Evolutionary conservation across 2,888 invertebrate genomes (phyloP), one percentile per base, ranked within the genome.

Genomic region (Syritta pipiens): DNA sequence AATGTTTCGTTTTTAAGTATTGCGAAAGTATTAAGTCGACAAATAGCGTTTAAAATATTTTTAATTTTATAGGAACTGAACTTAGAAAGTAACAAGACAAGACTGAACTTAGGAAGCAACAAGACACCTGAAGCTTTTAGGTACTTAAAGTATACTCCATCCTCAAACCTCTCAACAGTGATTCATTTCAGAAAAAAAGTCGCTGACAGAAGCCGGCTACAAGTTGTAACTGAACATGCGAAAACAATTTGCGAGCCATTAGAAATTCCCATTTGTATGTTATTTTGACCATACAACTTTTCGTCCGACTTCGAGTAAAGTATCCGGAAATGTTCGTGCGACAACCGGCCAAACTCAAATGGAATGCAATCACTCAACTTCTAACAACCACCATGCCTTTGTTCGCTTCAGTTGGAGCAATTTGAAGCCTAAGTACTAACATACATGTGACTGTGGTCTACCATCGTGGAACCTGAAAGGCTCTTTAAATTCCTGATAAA

Each of bases 251-350:
- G 22, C 30, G 2, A 12, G n/a, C 17, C 28, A 40, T 63, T 42
- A 40, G 9, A 51, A 22, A 10, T 48, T 2, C 37, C 1, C 12
- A n/a, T 26, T 19, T 9, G 17, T 9, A 7, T 10, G 1, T 9
- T 12, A 32, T 12, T 7, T 32, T 28, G n/a, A 44, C 17, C 24
- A 3, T 37, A 53, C 17, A 55, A 32, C 26, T 32, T 28, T 12
- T 42, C 4, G 24, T 22, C 2, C 26, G 10, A 40, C 12, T 46
- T 46, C 6, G 12, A 32, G 12, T 14, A 42, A 49, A 44, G 22
- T 24, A 22, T 44, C 49, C 65, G 57, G 57, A 74, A 59, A 57
- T 57, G 49, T 44, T 59, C 65, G 44, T 59, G 57, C 57, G 35
- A 57, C 35, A 24, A 26, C 42, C 20, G 26, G 28, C 65, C 32